Conservation (phyloP, 1,140 invertebrate genomes). For the Andricus grossulariae region DNA sequence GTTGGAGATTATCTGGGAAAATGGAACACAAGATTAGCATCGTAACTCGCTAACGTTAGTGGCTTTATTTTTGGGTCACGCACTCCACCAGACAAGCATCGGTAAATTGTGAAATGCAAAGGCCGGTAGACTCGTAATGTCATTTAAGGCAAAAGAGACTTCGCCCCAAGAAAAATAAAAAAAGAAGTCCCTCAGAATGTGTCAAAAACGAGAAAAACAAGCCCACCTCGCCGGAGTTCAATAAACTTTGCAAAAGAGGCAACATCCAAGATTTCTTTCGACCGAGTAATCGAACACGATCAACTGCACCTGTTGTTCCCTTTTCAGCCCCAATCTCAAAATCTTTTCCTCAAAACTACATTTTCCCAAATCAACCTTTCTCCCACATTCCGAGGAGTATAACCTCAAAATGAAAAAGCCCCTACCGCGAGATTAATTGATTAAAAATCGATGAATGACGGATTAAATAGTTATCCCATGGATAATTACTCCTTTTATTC, state of each 20-base stretch:
- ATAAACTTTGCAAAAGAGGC: neutral
- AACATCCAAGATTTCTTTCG: conserved; percentile 5
- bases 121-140: conserved; percentile 21
- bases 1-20: conserved; percentile 23
- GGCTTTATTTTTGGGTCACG: conserved; percentile 49
- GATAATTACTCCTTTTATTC: neutral
- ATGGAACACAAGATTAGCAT: conserved; percentile 35
- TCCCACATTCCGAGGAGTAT: neutral
- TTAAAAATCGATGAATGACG: neutral
- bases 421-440: neutral
- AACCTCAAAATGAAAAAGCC: neutral
- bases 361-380: neutral
- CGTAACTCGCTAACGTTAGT: conserved; percentile 15
- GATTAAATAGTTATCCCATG: neutral
- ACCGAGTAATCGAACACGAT: conserved; percentile 6
- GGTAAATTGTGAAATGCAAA: conserved; percentile 43
- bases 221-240: neutral
- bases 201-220: conserved; percentile 16
- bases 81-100: conserved; percentile 38
- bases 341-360: neutral
- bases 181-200: neutral
- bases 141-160: conserved; percentile 26
- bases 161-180: conserved; percentile 6
- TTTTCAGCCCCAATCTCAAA: neutral
- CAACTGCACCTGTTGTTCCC: conserved; percentile 26